Conservation (phyloP, 2,888 invertebrate species). For the Epinotia brunnichana region DNA sequence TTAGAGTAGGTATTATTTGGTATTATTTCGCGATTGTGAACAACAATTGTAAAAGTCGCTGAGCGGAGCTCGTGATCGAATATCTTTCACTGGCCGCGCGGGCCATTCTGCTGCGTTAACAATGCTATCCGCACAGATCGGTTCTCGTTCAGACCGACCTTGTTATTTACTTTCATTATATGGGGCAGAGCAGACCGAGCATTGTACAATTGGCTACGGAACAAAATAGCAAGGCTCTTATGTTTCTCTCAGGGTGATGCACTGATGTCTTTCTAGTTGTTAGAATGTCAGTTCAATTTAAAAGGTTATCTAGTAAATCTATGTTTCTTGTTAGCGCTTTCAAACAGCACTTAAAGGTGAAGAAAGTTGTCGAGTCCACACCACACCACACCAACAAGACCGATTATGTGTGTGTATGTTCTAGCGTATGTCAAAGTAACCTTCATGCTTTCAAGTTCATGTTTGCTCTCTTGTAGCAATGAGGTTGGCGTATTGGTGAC, state of each 20-base stretch:
- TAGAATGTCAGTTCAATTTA: not conserved
- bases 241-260: not conserved
- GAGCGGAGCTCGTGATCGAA: conserved; percentile 39
- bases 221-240: conserved; percentile 26
- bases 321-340: not conserved
- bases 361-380: no score
- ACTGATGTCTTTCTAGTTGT: not conserved
- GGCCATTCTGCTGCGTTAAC: conserved; percentile 51
- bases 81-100: conserved; percentile 37
- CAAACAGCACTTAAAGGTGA: not conserved
- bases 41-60: conserved; percentile 34
- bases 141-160: conserved; percentile 55
- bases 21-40: conserved; percentile 19
- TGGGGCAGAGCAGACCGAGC: conserved; percentile 43
- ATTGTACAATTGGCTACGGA: conserved; percentile 26
- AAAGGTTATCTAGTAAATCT: not conserved
- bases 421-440: not conserved
- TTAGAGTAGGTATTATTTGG: no score
- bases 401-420: not conserved
- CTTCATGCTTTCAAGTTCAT: not conserved
- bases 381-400: not conserved
- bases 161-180: conserved; percentile 56
- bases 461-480: not conserved
- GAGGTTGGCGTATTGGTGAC: no score
- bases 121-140: conserved; percentile 54